phyloP scores from a whole-genome alignment of 2,888 invertebrate species.

The Pemphredon lugubris region DNA sequence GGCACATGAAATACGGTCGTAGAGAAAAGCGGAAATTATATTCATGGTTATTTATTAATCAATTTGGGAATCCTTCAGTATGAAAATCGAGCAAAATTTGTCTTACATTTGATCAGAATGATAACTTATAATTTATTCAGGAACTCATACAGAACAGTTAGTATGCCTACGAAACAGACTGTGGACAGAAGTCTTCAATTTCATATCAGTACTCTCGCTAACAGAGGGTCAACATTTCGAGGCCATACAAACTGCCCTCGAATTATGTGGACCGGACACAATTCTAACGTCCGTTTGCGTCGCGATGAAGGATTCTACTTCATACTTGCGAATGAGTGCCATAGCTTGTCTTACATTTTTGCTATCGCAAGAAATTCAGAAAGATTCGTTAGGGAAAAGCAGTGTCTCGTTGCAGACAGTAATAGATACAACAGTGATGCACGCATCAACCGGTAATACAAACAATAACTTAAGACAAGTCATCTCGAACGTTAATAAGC shows the following conservation, averaged over 20 bases:
- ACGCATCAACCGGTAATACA: constrained; percentile 56
- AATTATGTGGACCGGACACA: constrained; percentile 62
- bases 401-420: constrained; percentile 52
- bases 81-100: too few species aligned
- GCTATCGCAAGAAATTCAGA: constrained; percentile 73
- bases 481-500: constrained; percentile 65
- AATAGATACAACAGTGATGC: constrained; percentile 69
- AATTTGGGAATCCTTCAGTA: too few species aligned
- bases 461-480: constrained; percentile 56
- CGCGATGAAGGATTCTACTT: constrained; percentile 67
- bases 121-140: constrained; percentile 69
- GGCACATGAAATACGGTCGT: too few species aligned
- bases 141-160: constrained; percentile 76
- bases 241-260: constrained; percentile 70
- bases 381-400: constrained; percentile 56
- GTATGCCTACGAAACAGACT: constrained; percentile 81
- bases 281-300: constrained; percentile 68
- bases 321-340: constrained; percentile 73
- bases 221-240: constrained; percentile 75
- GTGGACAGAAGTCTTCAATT: constrained; percentile 81
- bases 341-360: constrained; percentile 74
- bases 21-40: too few species aligned
- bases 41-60: too few species aligned
- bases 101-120: too few species aligned
- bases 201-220: constrained; percentile 78